Evolutionary conservation across 2,888 invertebrate species (phyloP).

Genomic region (Holacanthella duospinosa): DNA sequence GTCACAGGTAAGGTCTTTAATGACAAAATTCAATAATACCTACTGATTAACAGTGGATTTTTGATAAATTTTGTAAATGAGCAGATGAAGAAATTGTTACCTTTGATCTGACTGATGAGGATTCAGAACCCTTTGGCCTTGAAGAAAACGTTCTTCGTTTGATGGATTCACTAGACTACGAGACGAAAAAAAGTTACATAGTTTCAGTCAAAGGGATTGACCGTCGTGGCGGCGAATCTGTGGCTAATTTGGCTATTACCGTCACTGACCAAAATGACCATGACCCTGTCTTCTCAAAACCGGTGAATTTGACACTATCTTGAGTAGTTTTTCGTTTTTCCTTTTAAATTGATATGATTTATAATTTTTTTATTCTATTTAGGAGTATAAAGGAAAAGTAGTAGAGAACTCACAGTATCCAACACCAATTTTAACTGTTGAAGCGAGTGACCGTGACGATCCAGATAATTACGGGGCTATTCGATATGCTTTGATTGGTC

Average conservation of each 20-base stretch:
- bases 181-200: constrained; percentile 66
- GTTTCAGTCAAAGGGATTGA: constrained; percentile 69
- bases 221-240: constrained; percentile 62
- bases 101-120: constrained; percentile 21
- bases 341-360: not conserved
- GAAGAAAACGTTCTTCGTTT: constrained; percentile 31
- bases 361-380: constrained; percentile 10
- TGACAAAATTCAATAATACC: too few species aligned
- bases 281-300: constrained; percentile 13
- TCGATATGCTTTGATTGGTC: constrained; percentile 59
- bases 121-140: constrained; percentile 30
- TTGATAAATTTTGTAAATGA: not conserved
- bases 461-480: constrained; percentile 55
- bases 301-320: constrained; percentile 1
- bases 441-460: constrained; percentile 55
- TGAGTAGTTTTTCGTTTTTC: not conserved
- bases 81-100: constrained; percentile 14
- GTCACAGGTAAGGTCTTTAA: too few species aligned
- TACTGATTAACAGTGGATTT: not conserved
- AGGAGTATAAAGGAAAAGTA: constrained; percentile 59
- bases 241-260: constrained; percentile 59
- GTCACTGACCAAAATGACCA: constrained; percentile 59
- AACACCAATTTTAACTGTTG: constrained; percentile 55
- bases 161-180: constrained; percentile 56
- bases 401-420: constrained; percentile 58